phyloP scores from a whole-genome alignment of 2,888 invertebrate genomes.

The Eucriotettix oculatus region DNA sequence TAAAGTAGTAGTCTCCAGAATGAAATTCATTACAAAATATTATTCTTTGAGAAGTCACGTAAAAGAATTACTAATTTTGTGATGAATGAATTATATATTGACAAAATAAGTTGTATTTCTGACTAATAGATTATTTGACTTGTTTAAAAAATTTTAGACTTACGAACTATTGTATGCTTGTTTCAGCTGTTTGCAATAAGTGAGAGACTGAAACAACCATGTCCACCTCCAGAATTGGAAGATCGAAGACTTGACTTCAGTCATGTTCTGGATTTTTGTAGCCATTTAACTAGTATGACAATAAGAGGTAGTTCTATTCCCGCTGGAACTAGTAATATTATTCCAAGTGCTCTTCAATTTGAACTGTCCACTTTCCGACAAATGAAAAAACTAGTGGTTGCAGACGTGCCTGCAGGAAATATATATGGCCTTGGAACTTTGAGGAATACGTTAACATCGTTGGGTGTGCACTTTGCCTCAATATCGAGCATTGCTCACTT shows the following conservation, averaged over 20 bases:
- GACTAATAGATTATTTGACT: too few relatives aligned
- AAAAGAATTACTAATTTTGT: not conserved
- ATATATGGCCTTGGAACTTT: slow-evolving; percentile 44
- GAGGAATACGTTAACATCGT: slow-evolving; percentile 42
- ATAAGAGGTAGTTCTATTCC: slow-evolving; percentile 48
- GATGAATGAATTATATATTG: too few relatives aligned
- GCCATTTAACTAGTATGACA: slow-evolving; percentile 49
- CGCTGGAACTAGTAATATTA: slow-evolving; percentile 69
- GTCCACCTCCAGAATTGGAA: slow-evolving; percentile 59
- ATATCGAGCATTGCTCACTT: slow-evolving; percentile 58
- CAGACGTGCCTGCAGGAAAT: slow-evolving; percentile 48
- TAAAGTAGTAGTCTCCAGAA: too few relatives aligned
- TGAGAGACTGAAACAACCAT: slow-evolving; percentile 69
- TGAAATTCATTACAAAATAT: too few relatives aligned
- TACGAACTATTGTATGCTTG: too few relatives aligned
- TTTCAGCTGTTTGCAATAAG: slow-evolving; percentile 79
- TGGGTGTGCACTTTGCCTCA: slow-evolving; percentile 49
- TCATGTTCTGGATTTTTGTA: slow-evolving; percentile 77
- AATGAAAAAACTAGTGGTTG: slow-evolving; percentile 50
- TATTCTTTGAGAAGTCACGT: too few relatives aligned
- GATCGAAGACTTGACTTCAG: slow-evolving; percentile 78
- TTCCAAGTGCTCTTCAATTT: slow-evolving; percentile 60
- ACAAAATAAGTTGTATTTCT: too few relatives aligned
- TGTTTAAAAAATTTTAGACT: too few relatives aligned
- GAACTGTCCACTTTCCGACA: slow-evolving; percentile 72